phyloP scores from a whole-genome alignment of 2,113 vertebrate species.

The Macaca fascicularis region T2T-MFA8v1.1 NC_088392.1:71648001-71648500 shows the following conservation, averaged over 20 bases:
- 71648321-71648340: neutral
- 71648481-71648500: neutral
- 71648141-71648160: neutral
- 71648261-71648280: neutral
- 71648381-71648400: neutral
- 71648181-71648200: neutral
- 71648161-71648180: neutral
- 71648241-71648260: neutral
- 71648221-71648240: neutral
- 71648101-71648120: conserved; percentile 7
- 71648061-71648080: neutral
- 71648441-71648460: neutral
- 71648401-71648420: neutral
- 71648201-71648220: neutral
- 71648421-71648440: neutral
- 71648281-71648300: neutral
- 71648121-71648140: neutral
- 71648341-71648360: neutral
- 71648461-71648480: neutral
- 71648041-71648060: no score
- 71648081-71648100: neutral
- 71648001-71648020: no score
- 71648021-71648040: no score
- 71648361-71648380: neutral
- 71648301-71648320: neutral